phyloP scores from a whole-genome alignment of 2,888 invertebrate species.

The Pristionchus exspectatus region DNA sequence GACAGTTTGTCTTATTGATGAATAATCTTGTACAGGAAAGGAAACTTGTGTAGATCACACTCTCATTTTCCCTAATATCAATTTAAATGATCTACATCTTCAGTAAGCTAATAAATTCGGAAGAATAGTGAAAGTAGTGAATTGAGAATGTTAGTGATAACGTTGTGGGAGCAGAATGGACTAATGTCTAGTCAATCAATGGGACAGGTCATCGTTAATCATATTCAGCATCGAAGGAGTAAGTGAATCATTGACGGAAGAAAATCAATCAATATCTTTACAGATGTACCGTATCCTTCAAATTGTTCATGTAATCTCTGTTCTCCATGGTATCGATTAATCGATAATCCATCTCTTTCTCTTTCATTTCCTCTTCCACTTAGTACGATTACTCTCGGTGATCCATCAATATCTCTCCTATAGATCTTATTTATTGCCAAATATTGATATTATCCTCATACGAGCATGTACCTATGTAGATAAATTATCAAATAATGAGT shows the following conservation, averaged over 20 bases:
- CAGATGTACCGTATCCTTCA: neutral
- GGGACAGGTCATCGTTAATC: constrained; percentile 20
- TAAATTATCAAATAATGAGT: too few relatives aligned
- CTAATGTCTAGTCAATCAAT: constrained; percentile 32
- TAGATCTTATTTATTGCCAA: neutral
- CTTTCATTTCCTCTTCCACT: constrained; percentile 1
- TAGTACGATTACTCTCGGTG: neutral
- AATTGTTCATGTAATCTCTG: constrained; percentile 1
- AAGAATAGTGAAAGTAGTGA: neutral
- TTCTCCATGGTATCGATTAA: constrained; percentile 32
- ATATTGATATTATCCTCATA: neutral
- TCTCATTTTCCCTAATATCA: neutral
- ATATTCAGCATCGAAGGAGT: constrained; percentile 7
- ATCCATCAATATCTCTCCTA: neutral
- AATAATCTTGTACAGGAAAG: neutral
- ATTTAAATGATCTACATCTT: constrained; percentile 52
- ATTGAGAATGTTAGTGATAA: constrained; percentile 6
- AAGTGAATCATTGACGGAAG: neutral
- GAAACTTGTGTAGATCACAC: constrained; percentile 12
- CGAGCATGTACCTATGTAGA: too few relatives aligned
- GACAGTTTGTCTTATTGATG: neutral
- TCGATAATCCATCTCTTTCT: constrained; percentile 23
- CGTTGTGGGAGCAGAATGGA: constrained; percentile 37
- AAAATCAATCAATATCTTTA: neutral
- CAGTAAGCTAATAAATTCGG: neutral